phyloP scores from a whole-genome alignment of 2,797 vertebrate species.

The Salmo trutta region DNA sequence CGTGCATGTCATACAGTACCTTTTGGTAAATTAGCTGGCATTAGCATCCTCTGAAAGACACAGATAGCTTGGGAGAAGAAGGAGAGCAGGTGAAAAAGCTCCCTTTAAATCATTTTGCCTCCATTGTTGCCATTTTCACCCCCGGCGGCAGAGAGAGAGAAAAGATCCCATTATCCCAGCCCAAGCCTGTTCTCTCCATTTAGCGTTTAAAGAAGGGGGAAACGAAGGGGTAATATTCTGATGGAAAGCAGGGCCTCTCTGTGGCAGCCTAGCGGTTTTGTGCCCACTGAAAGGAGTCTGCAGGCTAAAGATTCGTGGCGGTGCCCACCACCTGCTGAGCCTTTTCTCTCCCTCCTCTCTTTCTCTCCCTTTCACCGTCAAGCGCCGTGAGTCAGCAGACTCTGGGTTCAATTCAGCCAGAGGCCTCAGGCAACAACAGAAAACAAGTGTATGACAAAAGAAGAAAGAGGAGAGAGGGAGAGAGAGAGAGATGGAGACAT shows the following conservation, averaged over 20 bases:
- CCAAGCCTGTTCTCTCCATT: conserved; percentile 80
- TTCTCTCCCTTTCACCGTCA: conserved; percentile 68
- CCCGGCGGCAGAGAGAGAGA: conserved; percentile 71
- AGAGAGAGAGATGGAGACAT: conserved; percentile 40
- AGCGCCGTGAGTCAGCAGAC: conserved; percentile 71
- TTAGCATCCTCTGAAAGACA: conserved; percentile 77
- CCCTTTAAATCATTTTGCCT: conserved; percentile 79
- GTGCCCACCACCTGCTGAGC: conserved; percentile 85
- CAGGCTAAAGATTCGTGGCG: conserved; percentile 69
- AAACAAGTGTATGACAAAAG: conserved; percentile 50
- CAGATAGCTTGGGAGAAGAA: conserved; percentile 60
- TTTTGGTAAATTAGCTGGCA: conserved; percentile 71
- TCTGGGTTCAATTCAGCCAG: conserved; percentile 68
- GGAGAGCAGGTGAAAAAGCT: conserved; percentile 78
- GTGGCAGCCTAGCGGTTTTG: conserved; percentile 75
- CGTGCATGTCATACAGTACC: conserved; percentile 64
- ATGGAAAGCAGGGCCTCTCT: conserved; percentile 77
- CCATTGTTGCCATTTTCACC: conserved; percentile 74
- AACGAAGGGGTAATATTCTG: conserved; percentile 75
- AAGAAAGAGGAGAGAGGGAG: conserved; percentile 29
- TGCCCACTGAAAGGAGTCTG: conserved; percentile 79
- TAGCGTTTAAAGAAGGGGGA: conserved; percentile 73
- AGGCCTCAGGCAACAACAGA: conserved; percentile 58
- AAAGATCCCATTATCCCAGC: conserved; percentile 77
- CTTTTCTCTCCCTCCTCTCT: conserved; percentile 72